Evolutionary conservation across 2,888 invertebrate genomes (phyloP).

Genomic region (Dicranocentrus wangi): DNA sequence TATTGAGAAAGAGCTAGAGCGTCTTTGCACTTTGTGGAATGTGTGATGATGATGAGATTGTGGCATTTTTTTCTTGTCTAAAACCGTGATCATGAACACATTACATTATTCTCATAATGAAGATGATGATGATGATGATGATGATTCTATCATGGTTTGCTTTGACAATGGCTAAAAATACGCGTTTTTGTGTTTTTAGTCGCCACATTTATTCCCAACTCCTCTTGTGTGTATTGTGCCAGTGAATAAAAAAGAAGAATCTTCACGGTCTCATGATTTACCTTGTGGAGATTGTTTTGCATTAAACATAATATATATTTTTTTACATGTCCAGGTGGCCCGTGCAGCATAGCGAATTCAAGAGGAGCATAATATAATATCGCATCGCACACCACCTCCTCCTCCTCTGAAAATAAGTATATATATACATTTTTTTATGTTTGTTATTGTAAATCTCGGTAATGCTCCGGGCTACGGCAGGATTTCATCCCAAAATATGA

Average conservation of each 20-base stretch:
- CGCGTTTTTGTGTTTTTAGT: not conserved
- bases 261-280: slow-evolving; percentile 39
- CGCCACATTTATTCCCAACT: not conserved
- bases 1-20: too few species aligned
- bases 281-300: slow-evolving; percentile 16
- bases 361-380: slow-evolving; percentile 20
- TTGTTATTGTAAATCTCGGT: not conserved
- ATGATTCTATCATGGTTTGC: not conserved
- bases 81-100: too few species aligned
- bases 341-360: slow-evolving; percentile 27
- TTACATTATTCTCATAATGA: not conserved
- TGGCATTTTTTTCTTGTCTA: too few species aligned
- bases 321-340: slow-evolving; percentile 37
- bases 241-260: not conserved
- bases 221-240: not conserved
- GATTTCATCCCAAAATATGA: not conserved
- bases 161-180: not conserved
- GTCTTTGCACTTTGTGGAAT: too few species aligned
- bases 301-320: not conserved
- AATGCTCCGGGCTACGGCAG: slow-evolving; percentile 13
- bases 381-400: too few species aligned
- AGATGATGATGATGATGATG: not conserved
- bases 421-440: slow-evolving; percentile 9
- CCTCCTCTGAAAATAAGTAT: too few species aligned
- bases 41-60: too few species aligned